These are phyloP conservation scores for Aspiorhynchus laticeps DNA, from an alignment of 2,113 vertebrate species.

Conservation along the genomic window DNA sequence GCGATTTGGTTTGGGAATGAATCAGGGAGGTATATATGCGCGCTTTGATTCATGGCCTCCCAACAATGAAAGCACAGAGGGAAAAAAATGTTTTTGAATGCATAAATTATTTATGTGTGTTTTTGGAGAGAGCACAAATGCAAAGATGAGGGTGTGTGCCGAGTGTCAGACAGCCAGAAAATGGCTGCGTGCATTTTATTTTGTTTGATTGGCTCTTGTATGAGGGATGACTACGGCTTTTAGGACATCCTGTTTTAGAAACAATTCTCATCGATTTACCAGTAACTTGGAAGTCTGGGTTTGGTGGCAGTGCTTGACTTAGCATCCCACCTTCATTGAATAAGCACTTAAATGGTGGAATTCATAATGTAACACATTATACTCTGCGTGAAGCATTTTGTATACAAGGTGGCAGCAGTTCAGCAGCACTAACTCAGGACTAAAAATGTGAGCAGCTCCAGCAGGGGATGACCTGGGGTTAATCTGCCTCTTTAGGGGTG, in stretches of 20 bases:
- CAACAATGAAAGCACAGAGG: conserved; percentile 74
- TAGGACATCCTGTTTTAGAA: conserved; percentile 31
- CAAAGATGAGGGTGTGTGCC: conserved; percentile 71
- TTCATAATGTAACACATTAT: conserved; percentile 22
- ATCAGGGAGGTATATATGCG: conserved; percentile 67
- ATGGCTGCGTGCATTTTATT: conserved; percentile 42
- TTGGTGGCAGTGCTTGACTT: conserved; percentile 4
- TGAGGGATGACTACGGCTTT: conserved; percentile 50
- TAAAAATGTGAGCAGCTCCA: conserved; percentile 66
- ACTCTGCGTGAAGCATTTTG: neutral
- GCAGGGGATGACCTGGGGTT: conserved; percentile 72
- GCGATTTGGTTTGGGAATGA: conserved; percentile 70
- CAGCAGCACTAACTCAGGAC: conserved; percentile 31
- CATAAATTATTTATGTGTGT: conserved; percentile 78
- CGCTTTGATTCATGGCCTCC: conserved; percentile 77
- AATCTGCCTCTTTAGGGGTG: conserved; percentile 75
- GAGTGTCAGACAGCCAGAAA: conserved; percentile 65
- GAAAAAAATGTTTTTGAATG: conserved; percentile 57
- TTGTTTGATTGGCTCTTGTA: conserved; percentile 35
- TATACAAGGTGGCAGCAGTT: conserved; percentile 32
- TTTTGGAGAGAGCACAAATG: conserved; percentile 71
- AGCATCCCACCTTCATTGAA: conserved; percentile 24
- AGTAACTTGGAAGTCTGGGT: conserved; percentile 16
- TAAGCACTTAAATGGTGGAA: conserved; percentile 16
- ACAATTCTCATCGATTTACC: conserved; percentile 22